Evolutionary conservation across 2,797 vertebrate genomes (phyloP).

Genomic region (Epinephelus awoara): DNA sequence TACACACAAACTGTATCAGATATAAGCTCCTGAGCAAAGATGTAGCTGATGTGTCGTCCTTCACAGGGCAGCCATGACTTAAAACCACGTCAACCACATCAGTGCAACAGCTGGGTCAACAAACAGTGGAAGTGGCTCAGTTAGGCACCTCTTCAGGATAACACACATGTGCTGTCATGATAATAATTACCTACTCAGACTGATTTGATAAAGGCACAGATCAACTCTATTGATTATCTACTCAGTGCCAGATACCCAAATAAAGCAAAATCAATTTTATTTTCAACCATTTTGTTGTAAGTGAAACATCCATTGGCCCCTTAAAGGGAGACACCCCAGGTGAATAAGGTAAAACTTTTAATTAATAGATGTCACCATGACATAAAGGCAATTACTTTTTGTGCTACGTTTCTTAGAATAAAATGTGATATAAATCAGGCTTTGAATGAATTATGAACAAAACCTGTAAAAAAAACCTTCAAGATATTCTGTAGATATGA

Average conservation of each 20-base stretch:
- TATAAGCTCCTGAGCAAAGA: conserved; percentile 16
- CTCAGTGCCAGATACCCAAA: no score
- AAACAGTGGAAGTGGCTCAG: conserved; percentile 3
- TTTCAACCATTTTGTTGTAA: background rate
- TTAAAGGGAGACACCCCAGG: no score
- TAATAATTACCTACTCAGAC: background rate
- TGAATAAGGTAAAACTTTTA: no score
- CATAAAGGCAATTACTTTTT: no score
- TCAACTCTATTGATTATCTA: background rate
- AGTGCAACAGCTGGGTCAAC: conserved; percentile 68
- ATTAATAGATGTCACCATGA: no score
- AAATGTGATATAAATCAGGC: background rate
- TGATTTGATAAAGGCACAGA: background rate
- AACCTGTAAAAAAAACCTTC: background rate
- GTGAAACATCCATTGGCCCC: background rate
- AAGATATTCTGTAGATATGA: background rate
- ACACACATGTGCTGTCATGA: background rate
- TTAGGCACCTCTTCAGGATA: background rate
- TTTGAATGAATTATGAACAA: background rate
- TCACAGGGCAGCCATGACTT: background rate
- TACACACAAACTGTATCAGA: background rate
- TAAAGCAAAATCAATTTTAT: no score
- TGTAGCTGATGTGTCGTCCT: conserved; percentile 1
- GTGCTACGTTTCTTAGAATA: no score
- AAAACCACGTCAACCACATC: conserved; percentile 38